phyloP scores from a whole-genome alignment of 2,888 invertebrate species.

The Watsonalla binaria region DNA sequence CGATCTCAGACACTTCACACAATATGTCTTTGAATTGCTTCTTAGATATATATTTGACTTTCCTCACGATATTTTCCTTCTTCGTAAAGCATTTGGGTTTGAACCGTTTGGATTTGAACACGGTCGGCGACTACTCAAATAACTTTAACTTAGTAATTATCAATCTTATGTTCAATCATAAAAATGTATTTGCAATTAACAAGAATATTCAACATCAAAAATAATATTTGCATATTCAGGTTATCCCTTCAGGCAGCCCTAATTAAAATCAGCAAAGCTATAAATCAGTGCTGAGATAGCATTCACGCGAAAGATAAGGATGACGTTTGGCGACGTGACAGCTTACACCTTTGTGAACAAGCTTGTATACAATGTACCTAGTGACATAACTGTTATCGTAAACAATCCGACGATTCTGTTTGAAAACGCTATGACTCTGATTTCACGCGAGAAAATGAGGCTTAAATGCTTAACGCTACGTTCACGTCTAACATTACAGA shows the following conservation, averaged over 20 bases:
- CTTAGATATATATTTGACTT: too few relatives aligned
- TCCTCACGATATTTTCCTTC: too few relatives aligned
- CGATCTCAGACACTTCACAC: too few relatives aligned
- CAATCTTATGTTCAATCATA: too few relatives aligned
- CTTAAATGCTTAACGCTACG: conserved; percentile 1
- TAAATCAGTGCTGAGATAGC: conserved; percentile 43
- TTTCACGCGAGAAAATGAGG: conserved; percentile 1
- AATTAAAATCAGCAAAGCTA: conserved; percentile 33
- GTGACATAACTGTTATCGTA: not conserved
- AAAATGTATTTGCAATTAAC: not conserved
- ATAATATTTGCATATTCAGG: not conserved
- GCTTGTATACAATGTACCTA: not conserved
- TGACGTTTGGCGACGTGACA: conserved; percentile 26
- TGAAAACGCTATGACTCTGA: conserved; percentile 1
- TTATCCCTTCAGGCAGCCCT: conserved; percentile 12
- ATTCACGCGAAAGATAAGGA: conserved; percentile 25
- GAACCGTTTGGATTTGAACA: too few relatives aligned
- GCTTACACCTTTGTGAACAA: conserved; percentile 22
- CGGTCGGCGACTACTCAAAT: too few relatives aligned
- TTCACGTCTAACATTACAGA: conserved; percentile 1
- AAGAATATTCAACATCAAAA: not conserved
- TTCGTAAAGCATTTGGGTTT: too few relatives aligned
- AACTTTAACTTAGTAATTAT: too few relatives aligned
- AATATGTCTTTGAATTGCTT: too few relatives aligned
- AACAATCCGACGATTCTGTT: not conserved